Percentiles rank a stretch among this genome's conserved stretches.
phyloP scores from a whole-genome alignment of 2,888 invertebrate species.

The Agrotis ipsilon region DNA sequence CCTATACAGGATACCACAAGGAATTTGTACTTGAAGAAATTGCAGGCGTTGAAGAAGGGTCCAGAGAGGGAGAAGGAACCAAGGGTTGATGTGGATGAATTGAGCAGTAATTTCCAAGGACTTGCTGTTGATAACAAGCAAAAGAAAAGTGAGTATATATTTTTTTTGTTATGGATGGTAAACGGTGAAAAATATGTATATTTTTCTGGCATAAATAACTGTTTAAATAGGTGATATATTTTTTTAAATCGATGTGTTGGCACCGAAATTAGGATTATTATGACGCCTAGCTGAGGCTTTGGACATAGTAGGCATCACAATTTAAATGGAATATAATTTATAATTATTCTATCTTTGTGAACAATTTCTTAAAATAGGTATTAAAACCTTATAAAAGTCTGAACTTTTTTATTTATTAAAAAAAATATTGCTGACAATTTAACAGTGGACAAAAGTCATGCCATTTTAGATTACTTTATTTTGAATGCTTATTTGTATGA shows the following conservation, averaged over 20 bases:
- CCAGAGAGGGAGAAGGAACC: constrained; percentile 45
- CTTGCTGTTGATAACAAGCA: constrained; percentile 34
- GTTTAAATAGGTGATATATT: too few relatives aligned
- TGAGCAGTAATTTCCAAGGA: constrained; percentile 38
- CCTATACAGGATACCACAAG: constrained; percentile 95
- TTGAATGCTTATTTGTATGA: constrained; percentile 11
- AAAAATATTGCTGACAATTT: neutral
- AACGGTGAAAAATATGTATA: neutral
- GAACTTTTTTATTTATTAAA: neutral
- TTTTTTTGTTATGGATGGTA: neutral
- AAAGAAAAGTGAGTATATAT: constrained; percentile 61
- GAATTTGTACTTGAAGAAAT: constrained; percentile 94
- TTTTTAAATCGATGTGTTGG: too few relatives aligned
- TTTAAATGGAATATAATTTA: too few relatives aligned
- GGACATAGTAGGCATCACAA: too few relatives aligned
- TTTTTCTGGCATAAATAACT: too few relatives aligned
- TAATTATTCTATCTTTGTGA: too few relatives aligned
- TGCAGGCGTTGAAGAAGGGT: constrained; percentile 91
- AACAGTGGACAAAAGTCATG: neutral
- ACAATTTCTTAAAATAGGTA: too few relatives aligned
- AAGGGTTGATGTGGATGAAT: constrained; percentile 24
- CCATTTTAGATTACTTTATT: constrained; percentile 17
- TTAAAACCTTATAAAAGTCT: neutral
- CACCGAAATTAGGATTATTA: too few relatives aligned
- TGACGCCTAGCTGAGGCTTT: too few relatives aligned